Evolutionary conservation across 2,113 vertebrate genomes (phyloP), one percentile per base, ranked within the genome.

Genomic region (Urocynchramus pylzowi): DNA sequence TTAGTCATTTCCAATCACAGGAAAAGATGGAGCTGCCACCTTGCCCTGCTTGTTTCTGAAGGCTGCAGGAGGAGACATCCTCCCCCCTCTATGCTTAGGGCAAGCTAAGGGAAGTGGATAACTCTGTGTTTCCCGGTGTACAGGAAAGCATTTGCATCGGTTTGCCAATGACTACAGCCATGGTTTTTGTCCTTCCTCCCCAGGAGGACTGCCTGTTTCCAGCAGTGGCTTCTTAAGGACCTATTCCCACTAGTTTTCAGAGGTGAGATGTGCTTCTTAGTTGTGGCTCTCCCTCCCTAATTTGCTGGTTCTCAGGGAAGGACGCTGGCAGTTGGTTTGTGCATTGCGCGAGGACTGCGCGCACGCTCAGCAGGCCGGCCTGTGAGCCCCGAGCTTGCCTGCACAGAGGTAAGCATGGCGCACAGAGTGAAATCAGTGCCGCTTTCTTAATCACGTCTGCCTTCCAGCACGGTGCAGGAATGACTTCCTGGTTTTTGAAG

Each of bases 311-410:
- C 19, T 20, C 59, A 50, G 50, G 30, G 42, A 63, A 84, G 20
- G 30, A 57, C 1, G 2, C 16, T 64, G 68, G 9, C 11, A 31
- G 1, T 84, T 87, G 5, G 10, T 81, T 44, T 15, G 20, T 9
- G 12, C 27, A 4, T 77, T 77, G 27, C 0, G 1, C 1, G 8
- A 65, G 52, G 57, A 39, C 63, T 82, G n/a, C 0, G 1, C 17
- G 20, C 37, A 8, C 2, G 1, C 5, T 52, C 37, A 73, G 63
- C 49, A 68, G 59, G 59, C 37, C 0, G 0, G 6, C 1, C 0
- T 10, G n/a, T n/a, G n/a, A 84, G 63, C 53, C n/a, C 35, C 42
- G 14, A 5, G 5, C 44, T 69, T 80, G 44, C 59, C 79, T 68
- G 17, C 9, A 13, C 1, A 1, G 30, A 47, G 37, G 33, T 50